phyloP scores from a whole-genome alignment of 2,888 invertebrate genomes.

The Habroteleia sp. region DNA sequence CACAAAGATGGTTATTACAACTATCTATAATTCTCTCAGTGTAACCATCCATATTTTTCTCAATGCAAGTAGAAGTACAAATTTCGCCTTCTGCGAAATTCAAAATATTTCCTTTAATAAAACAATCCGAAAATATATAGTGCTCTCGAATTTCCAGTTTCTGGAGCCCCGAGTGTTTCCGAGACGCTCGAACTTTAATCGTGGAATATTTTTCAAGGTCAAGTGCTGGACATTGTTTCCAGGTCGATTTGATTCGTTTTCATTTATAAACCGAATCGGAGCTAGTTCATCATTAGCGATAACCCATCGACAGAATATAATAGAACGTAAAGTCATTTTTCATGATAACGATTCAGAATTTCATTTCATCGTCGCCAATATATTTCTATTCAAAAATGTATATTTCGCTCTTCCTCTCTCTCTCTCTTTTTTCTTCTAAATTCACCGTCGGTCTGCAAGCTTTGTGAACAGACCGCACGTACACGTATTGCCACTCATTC shows the following conservation, averaged over 20 bases:
- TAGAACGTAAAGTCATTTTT: conserved; percentile 50
- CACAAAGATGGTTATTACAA: no score
- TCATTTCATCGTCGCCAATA: conserved; percentile 41
- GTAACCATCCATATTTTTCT: no score
- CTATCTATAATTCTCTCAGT: no score
- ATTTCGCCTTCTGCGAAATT: no score
- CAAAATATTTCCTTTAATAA: no score
- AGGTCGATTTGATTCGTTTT: conserved; percentile 19
- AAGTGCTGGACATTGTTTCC: conserved; percentile 20
- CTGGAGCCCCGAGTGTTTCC: conserved; percentile 6
- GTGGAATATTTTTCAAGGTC: conserved; percentile 36
- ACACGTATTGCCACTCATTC: conserved; percentile 54
- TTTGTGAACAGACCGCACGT: conserved; percentile 38
- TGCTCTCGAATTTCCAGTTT: conserved; percentile 20
- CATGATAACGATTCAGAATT: conserved; percentile 40
- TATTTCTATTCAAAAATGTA: neutral
- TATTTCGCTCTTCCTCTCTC: neutral
- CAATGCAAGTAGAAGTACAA: no score
- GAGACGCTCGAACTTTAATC: conserved; percentile 9
- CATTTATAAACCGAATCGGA: conserved; percentile 30
- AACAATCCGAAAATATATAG: no score
- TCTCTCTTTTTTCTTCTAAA: conserved; percentile 3
- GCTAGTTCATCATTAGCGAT: conserved; percentile 43
- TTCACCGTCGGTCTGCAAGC: conserved; percentile 17
- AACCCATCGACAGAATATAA: conserved; percentile 18